These are phyloP conservation scores for Leptinotarsa juncta DNA, from an alignment of 2,888 invertebrate genomes.

Conservation along the genomic window DNA sequence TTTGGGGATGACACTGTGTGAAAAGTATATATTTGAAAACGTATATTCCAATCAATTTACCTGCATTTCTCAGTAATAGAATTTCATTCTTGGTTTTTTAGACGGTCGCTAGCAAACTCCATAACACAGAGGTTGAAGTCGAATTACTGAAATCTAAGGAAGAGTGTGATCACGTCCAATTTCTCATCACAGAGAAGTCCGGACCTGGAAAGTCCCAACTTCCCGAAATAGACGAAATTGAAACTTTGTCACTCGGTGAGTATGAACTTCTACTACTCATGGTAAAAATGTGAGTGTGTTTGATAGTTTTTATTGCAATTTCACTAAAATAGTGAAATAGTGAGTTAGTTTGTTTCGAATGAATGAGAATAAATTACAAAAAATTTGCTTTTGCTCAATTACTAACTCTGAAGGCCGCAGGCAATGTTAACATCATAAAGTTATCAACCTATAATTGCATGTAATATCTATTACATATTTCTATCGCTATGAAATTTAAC, in stretches of 20 bases:
- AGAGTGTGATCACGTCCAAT: conserved; percentile 92
- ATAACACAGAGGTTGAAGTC: conserved; percentile 92
- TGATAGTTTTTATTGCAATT: too few species aligned
- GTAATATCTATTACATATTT: not conserved
- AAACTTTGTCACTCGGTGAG: conserved; percentile 78
- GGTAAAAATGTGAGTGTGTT: too few species aligned
- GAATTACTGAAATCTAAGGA: conserved; percentile 89
- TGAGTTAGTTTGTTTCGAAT: too few species aligned
- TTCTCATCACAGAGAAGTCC: conserved; percentile 88
- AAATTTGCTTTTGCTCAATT: not conserved
- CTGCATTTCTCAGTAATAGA: too few species aligned
- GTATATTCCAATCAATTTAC: too few species aligned
- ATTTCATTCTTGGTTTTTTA: conserved; percentile 61
- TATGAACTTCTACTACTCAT: conserved; percentile 17
- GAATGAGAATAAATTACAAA: not conserved
- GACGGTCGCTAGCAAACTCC: conserved; percentile 94
- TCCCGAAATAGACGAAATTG: conserved; percentile 79
- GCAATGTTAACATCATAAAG: not conserved
- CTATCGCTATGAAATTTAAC: not conserved
- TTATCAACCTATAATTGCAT: not conserved
- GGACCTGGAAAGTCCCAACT: conserved; percentile 74
- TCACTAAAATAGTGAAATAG: too few species aligned
- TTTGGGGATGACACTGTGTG: too few species aligned
- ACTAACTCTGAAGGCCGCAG: not conserved
- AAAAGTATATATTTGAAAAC: too few species aligned